These are phyloP conservation scores for Numenius arquata DNA, from an alignment of 2,113 vertebrate genomes.

Conservation along the genomic window DNA sequence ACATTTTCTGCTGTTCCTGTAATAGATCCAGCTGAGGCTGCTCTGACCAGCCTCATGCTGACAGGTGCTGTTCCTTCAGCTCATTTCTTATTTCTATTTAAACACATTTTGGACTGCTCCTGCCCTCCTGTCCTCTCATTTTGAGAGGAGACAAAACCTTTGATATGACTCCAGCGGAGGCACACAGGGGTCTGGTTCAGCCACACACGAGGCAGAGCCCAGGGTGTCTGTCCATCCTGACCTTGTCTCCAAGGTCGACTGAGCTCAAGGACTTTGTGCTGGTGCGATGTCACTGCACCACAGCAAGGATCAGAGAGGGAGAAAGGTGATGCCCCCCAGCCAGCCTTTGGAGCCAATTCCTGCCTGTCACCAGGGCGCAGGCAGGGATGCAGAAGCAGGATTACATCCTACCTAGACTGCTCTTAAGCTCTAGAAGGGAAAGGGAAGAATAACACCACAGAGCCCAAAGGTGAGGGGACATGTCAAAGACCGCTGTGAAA, in stretches of 20 bases:
- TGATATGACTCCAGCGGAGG: accelerated
- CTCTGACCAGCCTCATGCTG: background rate
- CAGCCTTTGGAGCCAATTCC: background rate
- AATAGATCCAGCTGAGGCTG: background rate
- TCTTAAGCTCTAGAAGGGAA: background rate
- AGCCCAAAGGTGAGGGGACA: background rate
- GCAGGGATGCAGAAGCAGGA: background rate
- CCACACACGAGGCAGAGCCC: background rate
- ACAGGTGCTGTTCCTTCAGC: background rate
- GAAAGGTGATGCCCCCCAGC: background rate
- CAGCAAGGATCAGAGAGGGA: background rate
- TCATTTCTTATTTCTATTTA: background rate
- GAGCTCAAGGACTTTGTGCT: background rate
- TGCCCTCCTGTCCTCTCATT: background rate
- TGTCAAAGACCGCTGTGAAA: background rate
- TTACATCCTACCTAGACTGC: background rate
- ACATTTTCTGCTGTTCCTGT: accelerated
- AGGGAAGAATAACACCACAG: background rate
- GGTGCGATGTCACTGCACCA: background rate
- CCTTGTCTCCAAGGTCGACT: accelerated
- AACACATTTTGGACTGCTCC: background rate
- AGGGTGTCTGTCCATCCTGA: background rate
- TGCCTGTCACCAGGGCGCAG: background rate
- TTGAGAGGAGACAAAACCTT: background rate
- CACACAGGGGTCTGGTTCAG: background rate